These are phyloP conservation scores for Agraylea sexmaculata DNA, from an alignment of 1,140 invertebrate genomes.

Conservation along the genomic window DNA sequence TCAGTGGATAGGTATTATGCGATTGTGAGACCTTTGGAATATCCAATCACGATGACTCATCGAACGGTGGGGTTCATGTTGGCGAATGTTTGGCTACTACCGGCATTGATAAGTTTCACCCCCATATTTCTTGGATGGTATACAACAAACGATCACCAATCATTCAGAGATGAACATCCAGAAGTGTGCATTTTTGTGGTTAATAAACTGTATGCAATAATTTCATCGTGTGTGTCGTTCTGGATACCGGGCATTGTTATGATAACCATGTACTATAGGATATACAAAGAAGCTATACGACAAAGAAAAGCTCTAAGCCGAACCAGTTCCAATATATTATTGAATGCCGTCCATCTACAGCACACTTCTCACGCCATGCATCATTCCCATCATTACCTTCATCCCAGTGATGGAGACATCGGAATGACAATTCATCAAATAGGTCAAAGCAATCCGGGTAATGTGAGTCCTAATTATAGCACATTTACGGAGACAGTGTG, in stretches of 20 bases:
- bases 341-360: slow-evolving; percentile 71
- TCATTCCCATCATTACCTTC: slow-evolving; percentile 53
- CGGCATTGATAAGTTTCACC: slow-evolving; percentile 86
- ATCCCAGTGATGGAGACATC: slow-evolving; percentile 50
- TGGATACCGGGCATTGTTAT: slow-evolving; percentile 92
- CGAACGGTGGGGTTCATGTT: slow-evolving; percentile 71
- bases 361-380: slow-evolving; percentile 54
- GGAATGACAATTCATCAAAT: slow-evolving; percentile 26
- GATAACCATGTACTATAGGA: slow-evolving; percentile 83
- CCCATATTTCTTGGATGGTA: slow-evolving; percentile 92
- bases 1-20: slow-evolving; percentile 87
- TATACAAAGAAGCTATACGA: slow-evolving; percentile 80
- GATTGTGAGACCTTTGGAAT: slow-evolving; percentile 78
- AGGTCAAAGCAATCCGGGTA: slow-evolving; percentile 39
- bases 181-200: slow-evolving; percentile 77
- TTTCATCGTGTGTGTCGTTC: slow-evolving; percentile 86
- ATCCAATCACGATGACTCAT: slow-evolving; percentile 78
- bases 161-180: slow-evolving; percentile 54
- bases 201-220: slow-evolving; percentile 78
- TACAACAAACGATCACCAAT: slow-evolving; percentile 66
- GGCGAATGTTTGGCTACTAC: slow-evolving; percentile 79
- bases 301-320: slow-evolving; percentile 75
- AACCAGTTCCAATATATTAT: slow-evolving; percentile 68
- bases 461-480: slow-evolving; percentile 47
- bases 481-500: slow-evolving; percentile 53